Conservation (phyloP, 1,140 invertebrate species). For the Heliothis subflexa region DNA sequence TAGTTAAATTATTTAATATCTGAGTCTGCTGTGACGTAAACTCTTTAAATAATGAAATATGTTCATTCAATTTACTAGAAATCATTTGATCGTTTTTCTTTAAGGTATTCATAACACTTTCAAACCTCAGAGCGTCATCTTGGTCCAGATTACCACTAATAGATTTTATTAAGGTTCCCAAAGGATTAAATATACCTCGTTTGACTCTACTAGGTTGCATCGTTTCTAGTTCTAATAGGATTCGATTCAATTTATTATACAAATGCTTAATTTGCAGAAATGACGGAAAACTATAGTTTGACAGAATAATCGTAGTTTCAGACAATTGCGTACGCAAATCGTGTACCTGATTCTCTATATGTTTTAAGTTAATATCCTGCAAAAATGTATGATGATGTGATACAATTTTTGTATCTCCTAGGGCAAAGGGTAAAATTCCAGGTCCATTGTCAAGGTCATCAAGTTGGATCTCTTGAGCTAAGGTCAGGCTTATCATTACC, state of each 20-base stretch:
- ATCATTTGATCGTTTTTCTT: slow-evolving; percentile 47
- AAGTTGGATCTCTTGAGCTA: not conserved
- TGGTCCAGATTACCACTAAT: slow-evolving; percentile 59
- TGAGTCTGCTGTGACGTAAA: slow-evolving; percentile 32
- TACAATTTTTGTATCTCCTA: not conserved
- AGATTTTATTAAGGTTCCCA: slow-evolving; percentile 58
- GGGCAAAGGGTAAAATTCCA: not conserved
- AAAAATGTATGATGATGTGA: not conserved
- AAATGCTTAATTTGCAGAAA: not conserved
- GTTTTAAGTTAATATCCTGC: not conserved
- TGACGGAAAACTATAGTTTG: not conserved
- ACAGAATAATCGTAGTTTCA: slow-evolving; percentile 22
- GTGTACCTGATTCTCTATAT: slow-evolving; percentile 22
- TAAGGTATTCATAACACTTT: slow-evolving; percentile 50
- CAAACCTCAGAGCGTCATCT: slow-evolving; percentile 57
- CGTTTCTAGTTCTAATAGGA: slow-evolving; percentile 47
- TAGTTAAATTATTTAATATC: not conserved
- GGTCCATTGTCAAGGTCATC: slow-evolving; percentile 5
- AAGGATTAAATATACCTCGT: slow-evolving; percentile 51
- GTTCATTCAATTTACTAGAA: slow-evolving; percentile 47
- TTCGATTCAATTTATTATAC: not conserved
- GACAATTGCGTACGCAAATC: slow-evolving; percentile 39
- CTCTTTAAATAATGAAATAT: slow-evolving; percentile 51
- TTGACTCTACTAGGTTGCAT: slow-evolving; percentile 42
- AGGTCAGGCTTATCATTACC: not conserved